Evolutionary conservation across 2,888 invertebrate species (phyloP), one percentile per base, ranked within the genome.

Genomic region (Coelogynopora nodosa): DNA sequence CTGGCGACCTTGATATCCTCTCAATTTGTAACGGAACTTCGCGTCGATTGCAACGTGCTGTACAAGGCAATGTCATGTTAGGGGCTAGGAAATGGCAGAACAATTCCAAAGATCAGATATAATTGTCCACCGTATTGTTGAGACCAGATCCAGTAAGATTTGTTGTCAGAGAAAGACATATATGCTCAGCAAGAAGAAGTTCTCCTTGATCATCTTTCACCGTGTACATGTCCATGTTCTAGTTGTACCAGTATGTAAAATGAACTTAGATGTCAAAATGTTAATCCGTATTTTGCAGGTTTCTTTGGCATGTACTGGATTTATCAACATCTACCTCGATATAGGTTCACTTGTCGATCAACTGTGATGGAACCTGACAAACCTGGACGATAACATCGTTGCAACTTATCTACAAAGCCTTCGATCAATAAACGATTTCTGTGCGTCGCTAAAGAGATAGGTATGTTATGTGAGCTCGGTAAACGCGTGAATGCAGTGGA

Each of bases 21-120:
- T 49, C 49, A 49, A 49, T 49, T n/a, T 74, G 74, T 74, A 74
- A 74, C 74, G 74, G 74, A 74, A 74, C 74, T 74, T 74, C 27
- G 74, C 74, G 27, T 74, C 27, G 18, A 74, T 74, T n/a, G n/a
- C n/a, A 49, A 49, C 49, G 49, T 49, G 18, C 18, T 49, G 10
- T 49, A 13, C 49, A 5, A 49, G 18, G 5, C 49, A 49, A 49
- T 49, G 18, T 49, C 49, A 49, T 49, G n/a, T 49, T 49, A 18
- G 10, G 49, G 49, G 49, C 49, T 49, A 49, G 49, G 10, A 5
- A 49, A 49, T 18, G 49, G 49, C 18, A 18, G 49, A 18, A 18
- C 49, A 49, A 49, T 49, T 49, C 49, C 49, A 49, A 49, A 49
- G 18, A 49, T 13, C 74, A 74, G 23, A 74, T n/a, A 74, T 74